These are phyloP conservation scores for Procavia capensis DNA, from an alignment of 2,113 vertebrate species.

Conservation along the genomic window DNA sequence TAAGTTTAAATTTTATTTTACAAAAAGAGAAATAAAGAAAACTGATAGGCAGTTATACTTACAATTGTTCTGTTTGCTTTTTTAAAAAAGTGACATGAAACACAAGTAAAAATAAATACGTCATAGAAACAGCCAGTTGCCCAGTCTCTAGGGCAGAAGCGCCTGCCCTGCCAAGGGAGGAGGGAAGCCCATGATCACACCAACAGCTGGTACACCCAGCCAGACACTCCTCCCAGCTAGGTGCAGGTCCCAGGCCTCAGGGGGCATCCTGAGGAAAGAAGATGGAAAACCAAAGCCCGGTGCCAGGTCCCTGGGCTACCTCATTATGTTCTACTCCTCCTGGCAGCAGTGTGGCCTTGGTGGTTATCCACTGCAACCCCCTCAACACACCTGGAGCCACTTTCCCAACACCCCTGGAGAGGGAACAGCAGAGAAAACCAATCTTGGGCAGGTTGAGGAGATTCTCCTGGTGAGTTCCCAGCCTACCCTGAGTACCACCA, in stretches of 20 bases:
- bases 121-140: constrained; percentile 92
- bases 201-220: constrained; percentile 83
- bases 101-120: constrained; percentile 93
- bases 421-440: constrained; percentile 67
- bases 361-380: constrained; percentile 77
- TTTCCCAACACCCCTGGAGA: constrained; percentile 58
- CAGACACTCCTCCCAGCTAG: constrained; percentile 85
- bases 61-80: constrained; percentile 90
- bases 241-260: constrained; percentile 87
- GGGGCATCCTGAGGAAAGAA: constrained; percentile 82
- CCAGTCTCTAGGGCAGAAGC: constrained; percentile 87
- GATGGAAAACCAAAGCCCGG: constrained; percentile 81
- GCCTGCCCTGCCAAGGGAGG: constrained; percentile 83
- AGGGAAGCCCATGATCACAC: constrained; percentile 89
- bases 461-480: constrained; percentile 66
- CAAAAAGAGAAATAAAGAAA: constrained; percentile 83
- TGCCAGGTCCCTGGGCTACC: constrained; percentile 72
- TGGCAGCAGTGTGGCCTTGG: constrained; percentile 76
- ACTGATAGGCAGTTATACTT: constrained; percentile 89
- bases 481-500: constrained; percentile 77
- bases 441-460: constrained; percentile 62
- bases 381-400: constrained; percentile 70
- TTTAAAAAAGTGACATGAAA: constrained; percentile 91
- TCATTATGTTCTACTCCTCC: background rate
- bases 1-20: constrained; percentile 82